A percentile compares a stretch with the other conserved stretches of the same genome.
Evolutionary conservation across 2,888 invertebrate species (phyloP).

Genomic region (Chrysolina oricalcia): DNA sequence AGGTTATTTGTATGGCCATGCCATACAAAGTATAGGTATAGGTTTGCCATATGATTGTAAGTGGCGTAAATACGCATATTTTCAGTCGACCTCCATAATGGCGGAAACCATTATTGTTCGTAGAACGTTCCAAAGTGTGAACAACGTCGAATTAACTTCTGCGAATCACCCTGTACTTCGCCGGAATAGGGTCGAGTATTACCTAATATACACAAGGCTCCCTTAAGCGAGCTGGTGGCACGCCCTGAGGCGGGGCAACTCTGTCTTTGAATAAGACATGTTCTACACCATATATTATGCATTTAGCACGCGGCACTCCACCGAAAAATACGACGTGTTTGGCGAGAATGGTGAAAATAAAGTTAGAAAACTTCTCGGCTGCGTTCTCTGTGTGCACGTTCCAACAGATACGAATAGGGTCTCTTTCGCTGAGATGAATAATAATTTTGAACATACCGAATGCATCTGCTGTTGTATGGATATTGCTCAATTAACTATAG

Average conservation of each 20-base stretch:
- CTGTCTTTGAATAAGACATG: slow-evolving; percentile 68
- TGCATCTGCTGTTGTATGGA: no score
- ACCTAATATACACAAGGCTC: slow-evolving; percentile 39
- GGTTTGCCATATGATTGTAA: no score
- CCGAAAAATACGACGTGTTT: slow-evolving; percentile 21
- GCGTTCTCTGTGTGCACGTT: neutral
- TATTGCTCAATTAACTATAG: no score
- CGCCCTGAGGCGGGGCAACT: slow-evolving; percentile 66
- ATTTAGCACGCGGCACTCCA: slow-evolving; percentile 55
- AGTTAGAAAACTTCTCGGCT: slow-evolving; percentile 1
- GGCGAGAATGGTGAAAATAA: slow-evolving; percentile 15
- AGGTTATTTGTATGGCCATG: no score
- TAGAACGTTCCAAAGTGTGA: no score
- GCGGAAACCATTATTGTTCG: no score
- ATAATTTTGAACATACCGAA: no score
- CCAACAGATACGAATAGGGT: neutral
- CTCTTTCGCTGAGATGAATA: neutral
- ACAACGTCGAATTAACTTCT: no score
- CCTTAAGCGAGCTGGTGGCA: slow-evolving; percentile 64
- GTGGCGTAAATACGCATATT: no score
- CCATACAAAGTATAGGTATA: no score
- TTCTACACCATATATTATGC: slow-evolving; percentile 67
- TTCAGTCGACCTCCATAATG: no score
- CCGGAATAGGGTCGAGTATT: slow-evolving; percentile 39
- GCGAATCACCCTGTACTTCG: slow-evolving; percentile 38